phyloP scores from a whole-genome alignment of 2,888 invertebrate genomes.

The Rapana venosa region DNA sequence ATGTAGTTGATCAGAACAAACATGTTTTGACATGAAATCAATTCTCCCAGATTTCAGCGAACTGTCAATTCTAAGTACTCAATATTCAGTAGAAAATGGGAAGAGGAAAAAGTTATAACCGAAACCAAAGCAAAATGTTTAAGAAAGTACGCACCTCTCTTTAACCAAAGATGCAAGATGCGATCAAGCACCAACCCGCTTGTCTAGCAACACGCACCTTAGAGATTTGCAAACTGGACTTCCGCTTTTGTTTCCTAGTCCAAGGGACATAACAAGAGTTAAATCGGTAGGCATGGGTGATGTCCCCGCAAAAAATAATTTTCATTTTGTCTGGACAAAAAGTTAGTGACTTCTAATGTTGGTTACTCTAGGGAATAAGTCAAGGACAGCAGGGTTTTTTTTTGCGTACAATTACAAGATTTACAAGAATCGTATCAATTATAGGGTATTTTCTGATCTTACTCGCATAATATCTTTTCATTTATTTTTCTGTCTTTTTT shows the following conservation, averaged over 20 bases:
- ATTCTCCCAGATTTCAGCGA: background rate
- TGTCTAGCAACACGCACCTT: conserved; percentile 44
- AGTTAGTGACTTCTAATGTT: no score
- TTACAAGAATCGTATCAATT: no score
- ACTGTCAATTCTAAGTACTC: background rate
- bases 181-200: background rate
- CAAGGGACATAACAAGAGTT: background rate
- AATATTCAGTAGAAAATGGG: background rate
- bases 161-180: background rate
- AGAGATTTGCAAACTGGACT: background rate
- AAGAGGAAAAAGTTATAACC: background rate
- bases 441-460: no score
- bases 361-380: no score
- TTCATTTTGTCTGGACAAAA: no score
- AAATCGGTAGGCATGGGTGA: no score
- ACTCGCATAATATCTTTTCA: no score
- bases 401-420: no score
- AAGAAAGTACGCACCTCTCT: background rate
- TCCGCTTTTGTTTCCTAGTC: background rate
- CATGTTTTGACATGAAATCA: conserved; percentile 22
- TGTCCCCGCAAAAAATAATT: no score
- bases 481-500: no score
- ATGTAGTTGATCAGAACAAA: background rate
- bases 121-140: background rate
- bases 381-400: no score